Conservation (phyloP, 2,888 invertebrate species). For the Kuschelorhynchus macadamiae region DNA sequence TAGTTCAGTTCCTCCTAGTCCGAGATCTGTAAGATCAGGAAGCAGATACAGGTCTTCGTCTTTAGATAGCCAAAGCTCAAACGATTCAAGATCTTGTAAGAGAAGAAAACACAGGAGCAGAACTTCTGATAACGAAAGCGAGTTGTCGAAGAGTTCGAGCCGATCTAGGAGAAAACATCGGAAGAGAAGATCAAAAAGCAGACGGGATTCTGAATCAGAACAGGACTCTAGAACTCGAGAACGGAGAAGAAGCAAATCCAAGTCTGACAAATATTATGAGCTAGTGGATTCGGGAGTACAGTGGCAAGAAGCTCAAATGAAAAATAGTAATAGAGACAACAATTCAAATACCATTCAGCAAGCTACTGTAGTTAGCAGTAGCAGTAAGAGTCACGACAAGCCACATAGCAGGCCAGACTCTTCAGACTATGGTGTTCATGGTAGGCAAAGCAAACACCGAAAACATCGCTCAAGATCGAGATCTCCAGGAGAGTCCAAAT, state of each 20-base stretch:
- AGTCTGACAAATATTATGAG: constrained; percentile 71
- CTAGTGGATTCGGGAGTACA: constrained; percentile 90
- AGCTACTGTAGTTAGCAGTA: constrained; percentile 78
- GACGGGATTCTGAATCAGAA: constrained; percentile 82
- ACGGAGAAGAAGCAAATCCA: constrained; percentile 47
- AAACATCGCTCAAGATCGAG: constrained; percentile 70
- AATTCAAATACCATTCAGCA: constrained; percentile 75
- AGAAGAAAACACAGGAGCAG: constrained; percentile 82
- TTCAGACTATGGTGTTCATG: constrained; percentile 33
- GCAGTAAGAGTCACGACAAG: constrained; percentile 58
- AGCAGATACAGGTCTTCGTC: constrained; percentile 81
- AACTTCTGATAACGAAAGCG: constrained; percentile 92
- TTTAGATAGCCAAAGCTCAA: constrained; percentile 91
- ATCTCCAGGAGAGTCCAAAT: constrained; percentile 81
- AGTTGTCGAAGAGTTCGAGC: constrained; percentile 87
- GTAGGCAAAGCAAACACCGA: constrained; percentile 56
- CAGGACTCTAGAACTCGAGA: constrained; percentile 73
- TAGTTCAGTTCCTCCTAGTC: constrained; percentile 75
- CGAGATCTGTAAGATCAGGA: constrained; percentile 85
- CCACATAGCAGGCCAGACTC: constrained; percentile 1
- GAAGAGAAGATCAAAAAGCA: constrained; percentile 78
- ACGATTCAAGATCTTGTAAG: constrained; percentile 84
- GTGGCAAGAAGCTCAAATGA: constrained; percentile 89
- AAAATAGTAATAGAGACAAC: constrained; percentile 69
- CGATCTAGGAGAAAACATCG: constrained; percentile 83